phyloP scores from a whole-genome alignment of 2,113 vertebrate genomes.

The Myiagra hebetior region DNA sequence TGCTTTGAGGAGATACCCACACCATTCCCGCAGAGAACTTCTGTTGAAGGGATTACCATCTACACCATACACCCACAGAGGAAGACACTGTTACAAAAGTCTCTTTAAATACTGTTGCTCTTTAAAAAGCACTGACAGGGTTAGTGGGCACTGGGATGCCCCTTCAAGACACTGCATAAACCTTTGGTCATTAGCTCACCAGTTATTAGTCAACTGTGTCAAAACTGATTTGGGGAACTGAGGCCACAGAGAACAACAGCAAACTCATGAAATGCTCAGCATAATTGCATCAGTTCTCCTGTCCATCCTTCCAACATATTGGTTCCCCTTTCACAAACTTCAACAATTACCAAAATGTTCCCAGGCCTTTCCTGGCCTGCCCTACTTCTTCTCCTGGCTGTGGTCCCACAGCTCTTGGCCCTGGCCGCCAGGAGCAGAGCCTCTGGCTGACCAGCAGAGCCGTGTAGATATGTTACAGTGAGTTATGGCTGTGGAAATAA shows the following conservation, averaged over 20 bases:
- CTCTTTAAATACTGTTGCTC: neutral
- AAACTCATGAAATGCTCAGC: neutral
- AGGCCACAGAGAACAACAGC: neutral
- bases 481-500: neutral
- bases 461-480: neutral
- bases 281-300: neutral
- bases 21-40: neutral
- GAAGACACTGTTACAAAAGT: neutral
- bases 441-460: neutral
- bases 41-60: neutral
- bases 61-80: neutral
- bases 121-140: neutral
- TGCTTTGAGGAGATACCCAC: neutral
- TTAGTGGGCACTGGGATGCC: neutral
- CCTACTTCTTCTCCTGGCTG: slow-evolving; percentile 1
- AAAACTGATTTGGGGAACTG: neutral
- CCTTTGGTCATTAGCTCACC: neutral
- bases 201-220: neutral
- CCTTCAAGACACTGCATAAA: neutral
- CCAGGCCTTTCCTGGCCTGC: neutral
- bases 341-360: neutral
- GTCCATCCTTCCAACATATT: neutral
- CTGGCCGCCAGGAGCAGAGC: neutral
- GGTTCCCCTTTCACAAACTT: neutral
- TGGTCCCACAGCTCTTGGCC: neutral